A percentile compares a stretch with the other conserved stretches of the same genome.
Conservation (phyloP, 2,113 vertebrate genomes). For the Rhegmatorhina hoffmannsi region DNA sequence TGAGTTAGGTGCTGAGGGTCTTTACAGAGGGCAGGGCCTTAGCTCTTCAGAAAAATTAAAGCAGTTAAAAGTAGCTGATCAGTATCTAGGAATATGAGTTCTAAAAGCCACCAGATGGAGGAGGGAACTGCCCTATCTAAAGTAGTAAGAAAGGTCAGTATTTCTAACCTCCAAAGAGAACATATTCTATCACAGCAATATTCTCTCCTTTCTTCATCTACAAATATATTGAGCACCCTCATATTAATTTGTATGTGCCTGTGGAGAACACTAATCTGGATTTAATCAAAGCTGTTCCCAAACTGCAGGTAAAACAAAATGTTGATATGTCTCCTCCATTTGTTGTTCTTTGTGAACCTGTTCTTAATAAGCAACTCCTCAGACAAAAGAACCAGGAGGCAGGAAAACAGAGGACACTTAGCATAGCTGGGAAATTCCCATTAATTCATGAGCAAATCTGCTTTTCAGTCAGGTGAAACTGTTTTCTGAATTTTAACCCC, state of each 20-base stretch:
- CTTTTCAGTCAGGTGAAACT: conserved; percentile 21
- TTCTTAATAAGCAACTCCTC: conserved; percentile 19
- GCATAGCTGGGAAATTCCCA: conserved; percentile 2
- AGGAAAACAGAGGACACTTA: neutral
- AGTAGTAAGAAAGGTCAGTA: neutral
- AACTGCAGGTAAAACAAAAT: neutral
- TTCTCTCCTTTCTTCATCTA: neutral
- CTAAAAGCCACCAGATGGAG: neutral
- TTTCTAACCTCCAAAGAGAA: neutral
- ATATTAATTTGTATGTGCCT: fast-evolving
- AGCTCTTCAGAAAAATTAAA: conserved; percentile 6
- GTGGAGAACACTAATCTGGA: neutral
- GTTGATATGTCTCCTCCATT: neutral
- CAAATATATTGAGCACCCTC: neutral
- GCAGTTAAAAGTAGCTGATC: neutral
- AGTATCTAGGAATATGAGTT: neutral
- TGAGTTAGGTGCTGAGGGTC: neutral
- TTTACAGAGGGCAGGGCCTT: neutral
- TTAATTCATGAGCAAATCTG: conserved; percentile 38
- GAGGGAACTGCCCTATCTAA: neutral
- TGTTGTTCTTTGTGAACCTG: conserved; percentile 22
- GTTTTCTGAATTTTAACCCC: conserved; percentile 3
- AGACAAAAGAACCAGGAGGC: conserved; percentile 14
- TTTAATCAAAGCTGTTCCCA: neutral
- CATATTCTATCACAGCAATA: neutral